Evolutionary conservation across 1,140 invertebrate genomes (phyloP).

Genomic region (Aphidius ervi): DNA sequence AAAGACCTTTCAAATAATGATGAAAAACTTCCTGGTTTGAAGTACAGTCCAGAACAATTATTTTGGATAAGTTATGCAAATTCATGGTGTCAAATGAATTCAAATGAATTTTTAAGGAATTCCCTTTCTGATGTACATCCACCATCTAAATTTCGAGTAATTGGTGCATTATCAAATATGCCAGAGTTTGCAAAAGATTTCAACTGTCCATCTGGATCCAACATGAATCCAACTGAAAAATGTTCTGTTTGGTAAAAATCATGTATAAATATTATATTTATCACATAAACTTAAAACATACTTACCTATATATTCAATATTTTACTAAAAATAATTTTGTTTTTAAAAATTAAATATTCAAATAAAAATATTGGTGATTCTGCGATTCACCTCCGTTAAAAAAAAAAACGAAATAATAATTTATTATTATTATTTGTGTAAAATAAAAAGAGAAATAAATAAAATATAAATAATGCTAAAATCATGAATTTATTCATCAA

Average conservation of each 20-base stretch:
- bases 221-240: constrained; percentile 21
- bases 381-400: too few species aligned
- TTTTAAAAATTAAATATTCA: too few species aligned
- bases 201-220: constrained; percentile 16
- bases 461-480: too few species aligned
- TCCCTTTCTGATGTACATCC: not conserved
- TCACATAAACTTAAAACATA: too few species aligned
- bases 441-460: too few species aligned
- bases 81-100: not conserved
- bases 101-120: not conserved
- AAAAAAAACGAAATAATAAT: too few species aligned
- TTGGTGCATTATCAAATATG: constrained; percentile 18
- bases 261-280: too few species aligned
- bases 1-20: not conserved
- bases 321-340: too few species aligned
- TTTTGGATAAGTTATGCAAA: not conserved
- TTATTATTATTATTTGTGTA: too few species aligned
- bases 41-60: constrained; percentile 3
- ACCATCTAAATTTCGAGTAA: constrained; percentile 4
- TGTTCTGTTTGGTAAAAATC: constrained; percentile 13
- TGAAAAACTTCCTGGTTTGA: not conserved
- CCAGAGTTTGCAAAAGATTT: constrained; percentile 21
- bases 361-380: too few species aligned
- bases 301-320: too few species aligned
- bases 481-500: too few species aligned